A percentile compares a stretch with the other conserved stretches of the same genome.
These are phyloP conservation scores for Erebia ligea DNA, from an alignment of 2,888 invertebrate species.

Conservation along the genomic window DNA sequence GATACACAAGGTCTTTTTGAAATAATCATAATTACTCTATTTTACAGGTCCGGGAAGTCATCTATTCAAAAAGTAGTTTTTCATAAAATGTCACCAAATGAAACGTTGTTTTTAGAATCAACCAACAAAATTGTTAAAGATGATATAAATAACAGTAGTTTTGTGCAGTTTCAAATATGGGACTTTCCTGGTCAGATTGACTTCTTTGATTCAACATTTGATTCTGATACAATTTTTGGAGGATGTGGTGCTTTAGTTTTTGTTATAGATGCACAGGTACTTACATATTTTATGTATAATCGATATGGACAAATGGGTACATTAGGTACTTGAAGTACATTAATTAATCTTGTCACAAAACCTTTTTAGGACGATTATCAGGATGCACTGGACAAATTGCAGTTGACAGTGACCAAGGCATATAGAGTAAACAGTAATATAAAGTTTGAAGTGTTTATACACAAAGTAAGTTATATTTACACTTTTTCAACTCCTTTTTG, in stretches of 20 bases:
- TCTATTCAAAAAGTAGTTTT: slow-evolving; percentile 99
- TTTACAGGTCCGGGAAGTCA: slow-evolving; percentile 97
- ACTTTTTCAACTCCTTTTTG: background rate
- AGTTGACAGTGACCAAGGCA: slow-evolving; percentile 96
- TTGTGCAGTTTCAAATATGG: slow-evolving; percentile 99
- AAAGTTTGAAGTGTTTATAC: slow-evolving; percentile 99
- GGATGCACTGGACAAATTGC: slow-evolving; percentile 96
- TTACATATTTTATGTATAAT: background rate
- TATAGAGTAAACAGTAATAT: slow-evolving; percentile 98
- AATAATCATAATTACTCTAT: slow-evolving; percentile 15
- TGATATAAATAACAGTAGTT: slow-evolving; percentile 97
- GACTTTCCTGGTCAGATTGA: slow-evolving; percentile 99
- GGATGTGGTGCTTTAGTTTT: slow-evolving; percentile 99
- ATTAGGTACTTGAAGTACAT: background rate
- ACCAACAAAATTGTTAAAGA: slow-evolving; percentile 99
- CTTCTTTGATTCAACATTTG: slow-evolving; percentile 97
- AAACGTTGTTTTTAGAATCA: slow-evolving; percentile 98
- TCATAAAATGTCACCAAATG: slow-evolving; percentile 99
- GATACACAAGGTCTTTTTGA: background rate
- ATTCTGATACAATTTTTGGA: slow-evolving; percentile 97
- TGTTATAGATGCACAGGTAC: slow-evolving; percentile 98
- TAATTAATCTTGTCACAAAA: background rate
- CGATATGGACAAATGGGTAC: background rate
- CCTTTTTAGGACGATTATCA: slow-evolving; percentile 94
- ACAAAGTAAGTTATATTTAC: slow-evolving; percentile 86